Conservation (phyloP, 2,797 vertebrate genomes). For the Sebastes cheni region DNA sequence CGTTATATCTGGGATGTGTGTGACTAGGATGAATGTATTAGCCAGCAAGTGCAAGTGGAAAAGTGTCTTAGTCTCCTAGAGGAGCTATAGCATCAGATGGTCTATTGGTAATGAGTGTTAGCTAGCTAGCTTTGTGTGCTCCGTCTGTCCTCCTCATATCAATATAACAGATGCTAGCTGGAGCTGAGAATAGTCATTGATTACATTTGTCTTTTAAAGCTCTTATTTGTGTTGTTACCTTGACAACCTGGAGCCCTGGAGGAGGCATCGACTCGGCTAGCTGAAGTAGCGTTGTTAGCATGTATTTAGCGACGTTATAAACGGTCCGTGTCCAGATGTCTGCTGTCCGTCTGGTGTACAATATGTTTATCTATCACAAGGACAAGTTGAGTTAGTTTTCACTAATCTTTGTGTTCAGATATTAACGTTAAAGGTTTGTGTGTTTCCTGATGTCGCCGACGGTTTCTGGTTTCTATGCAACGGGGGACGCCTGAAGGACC, state of each 20-base stretch:
- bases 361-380: background rate
- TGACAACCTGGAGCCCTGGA: background rate
- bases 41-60: background rate
- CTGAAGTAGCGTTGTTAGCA: background rate
- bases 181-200: background rate
- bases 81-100: background rate
- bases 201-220: background rate
- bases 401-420: background rate
- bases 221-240: background rate
- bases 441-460: background rate
- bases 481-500: conserved; percentile 76
- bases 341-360: no score
- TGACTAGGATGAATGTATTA: background rate
- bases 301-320: background rate
- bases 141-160: background rate
- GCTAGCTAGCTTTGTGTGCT: conserved; percentile 21
- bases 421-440: background rate
- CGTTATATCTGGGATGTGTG: background rate
- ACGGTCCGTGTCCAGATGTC: background rate
- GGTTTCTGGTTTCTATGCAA: conserved; percentile 78
- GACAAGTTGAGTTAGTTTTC: no score
- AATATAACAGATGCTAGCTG: background rate
- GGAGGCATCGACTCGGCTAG: background rate
- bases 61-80: background rate
- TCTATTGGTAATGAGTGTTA: background rate